Evolutionary conservation across 2,797 vertebrate species (phyloP).

Genomic region (Taeniopygia guttata): DNA sequence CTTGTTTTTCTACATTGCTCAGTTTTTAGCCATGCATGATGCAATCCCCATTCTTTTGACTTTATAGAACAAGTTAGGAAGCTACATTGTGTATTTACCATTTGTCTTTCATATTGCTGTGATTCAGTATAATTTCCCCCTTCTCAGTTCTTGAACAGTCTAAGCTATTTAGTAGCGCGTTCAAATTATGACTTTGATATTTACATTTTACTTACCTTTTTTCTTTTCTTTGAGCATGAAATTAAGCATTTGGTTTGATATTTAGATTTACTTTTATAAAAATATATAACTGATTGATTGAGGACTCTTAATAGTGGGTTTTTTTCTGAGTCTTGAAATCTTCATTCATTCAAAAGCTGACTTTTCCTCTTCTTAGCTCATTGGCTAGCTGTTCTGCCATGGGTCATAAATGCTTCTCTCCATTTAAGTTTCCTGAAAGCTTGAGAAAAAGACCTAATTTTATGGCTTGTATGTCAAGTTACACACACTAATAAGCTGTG

Average conservation of each 20-base stretch:
- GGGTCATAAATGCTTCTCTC: not conserved
- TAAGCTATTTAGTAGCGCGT: not conserved
- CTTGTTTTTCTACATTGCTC: not conserved
- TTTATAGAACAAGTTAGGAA: not conserved
- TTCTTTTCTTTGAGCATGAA: not conserved
- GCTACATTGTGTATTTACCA: not conserved
- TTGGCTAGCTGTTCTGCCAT: not conserved
- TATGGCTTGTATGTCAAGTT: not conserved
- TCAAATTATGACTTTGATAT: not conserved
- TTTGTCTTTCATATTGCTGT: not conserved
- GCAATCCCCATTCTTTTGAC: not conserved
- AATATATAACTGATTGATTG: not conserved
- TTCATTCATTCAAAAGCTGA: not conserved
- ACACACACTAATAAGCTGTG: not conserved
- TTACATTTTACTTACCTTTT: not conserved
- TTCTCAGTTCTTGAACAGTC: not conserved
- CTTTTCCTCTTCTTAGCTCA: not conserved
- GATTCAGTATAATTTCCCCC: not conserved
- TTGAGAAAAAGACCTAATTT: not conserved
- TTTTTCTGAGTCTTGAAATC: not conserved
- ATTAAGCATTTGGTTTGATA: not conserved
- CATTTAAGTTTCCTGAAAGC: not conserved
- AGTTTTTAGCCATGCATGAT: not conserved
- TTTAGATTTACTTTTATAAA: not conserved
- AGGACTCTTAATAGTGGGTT: not conserved